phyloP scores from a whole-genome alignment of 2,113 vertebrate genomes.

The human region GRCh38 chr7:1440001-1440500 shows the following conservation, averaged over 20 bases:
- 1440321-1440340: rapidly evolving
- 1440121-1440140: no score
- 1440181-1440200: neutral
- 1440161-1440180: neutral
- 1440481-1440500: rapidly evolving
- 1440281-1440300: rapidly evolving
- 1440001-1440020: neutral
- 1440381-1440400: neutral
- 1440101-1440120: neutral
- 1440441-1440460: neutral
- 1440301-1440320: neutral
- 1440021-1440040: neutral
- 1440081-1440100: neutral
- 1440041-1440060: rapidly evolving
- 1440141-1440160: neutral
- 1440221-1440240: neutral
- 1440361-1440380: neutral
- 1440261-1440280: no score
- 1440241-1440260: no score
- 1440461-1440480: no score
- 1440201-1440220: no score
- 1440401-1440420: no score
- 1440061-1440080: neutral
- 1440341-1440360: neutral
- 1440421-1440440: neutral